Percentiles rank a stretch among this genome's conserved stretches.
These are phyloP conservation scores for Pogonus chalceus DNA, from an alignment of 1,140 invertebrate species.

Conservation along the genomic window DNA sequence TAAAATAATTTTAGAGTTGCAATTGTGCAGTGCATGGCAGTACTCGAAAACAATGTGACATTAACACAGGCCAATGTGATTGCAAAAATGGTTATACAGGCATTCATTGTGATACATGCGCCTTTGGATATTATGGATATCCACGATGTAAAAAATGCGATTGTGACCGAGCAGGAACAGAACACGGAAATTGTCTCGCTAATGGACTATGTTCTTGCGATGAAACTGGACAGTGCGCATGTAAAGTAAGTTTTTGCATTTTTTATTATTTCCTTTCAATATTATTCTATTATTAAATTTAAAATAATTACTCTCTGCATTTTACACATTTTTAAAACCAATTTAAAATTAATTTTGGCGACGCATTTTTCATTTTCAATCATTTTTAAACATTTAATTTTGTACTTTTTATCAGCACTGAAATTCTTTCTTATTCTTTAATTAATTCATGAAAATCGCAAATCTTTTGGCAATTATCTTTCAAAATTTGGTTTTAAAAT, in stretches of 20 bases:
- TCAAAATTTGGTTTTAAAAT: no score
- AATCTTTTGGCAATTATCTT: no score
- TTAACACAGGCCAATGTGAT: slow-evolving; percentile 62
- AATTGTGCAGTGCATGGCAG: slow-evolving; percentile 66
- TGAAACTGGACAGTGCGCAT: slow-evolving; percentile 72
- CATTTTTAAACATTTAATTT: no score
- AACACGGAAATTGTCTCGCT: slow-evolving; percentile 44
- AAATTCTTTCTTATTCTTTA: no score
- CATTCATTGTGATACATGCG: slow-evolving; percentile 68
- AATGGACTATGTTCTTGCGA: slow-evolving; percentile 62
- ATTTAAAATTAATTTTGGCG: not conserved
- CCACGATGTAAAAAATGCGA: slow-evolving; percentile 76
- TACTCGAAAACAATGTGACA: slow-evolving; percentile 59
- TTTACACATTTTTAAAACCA: not conserved
- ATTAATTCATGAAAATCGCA: no score
- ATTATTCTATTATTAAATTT: not conserved
- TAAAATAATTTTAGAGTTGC: slow-evolving; percentile 61
- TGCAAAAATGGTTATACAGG: slow-evolving; percentile 76
- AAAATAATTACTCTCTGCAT: not conserved
- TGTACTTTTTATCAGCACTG: no score
- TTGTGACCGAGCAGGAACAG: slow-evolving; percentile 54
- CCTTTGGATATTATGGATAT: slow-evolving; percentile 78
- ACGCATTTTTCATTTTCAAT: not conserved
- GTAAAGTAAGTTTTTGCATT: slow-evolving; percentile 49
- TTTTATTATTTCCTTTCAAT: not conserved